Base-by-base conservation (phyloP, 2,888 invertebrate genomes). In the Macrosoma leucophasiata region DNA sequence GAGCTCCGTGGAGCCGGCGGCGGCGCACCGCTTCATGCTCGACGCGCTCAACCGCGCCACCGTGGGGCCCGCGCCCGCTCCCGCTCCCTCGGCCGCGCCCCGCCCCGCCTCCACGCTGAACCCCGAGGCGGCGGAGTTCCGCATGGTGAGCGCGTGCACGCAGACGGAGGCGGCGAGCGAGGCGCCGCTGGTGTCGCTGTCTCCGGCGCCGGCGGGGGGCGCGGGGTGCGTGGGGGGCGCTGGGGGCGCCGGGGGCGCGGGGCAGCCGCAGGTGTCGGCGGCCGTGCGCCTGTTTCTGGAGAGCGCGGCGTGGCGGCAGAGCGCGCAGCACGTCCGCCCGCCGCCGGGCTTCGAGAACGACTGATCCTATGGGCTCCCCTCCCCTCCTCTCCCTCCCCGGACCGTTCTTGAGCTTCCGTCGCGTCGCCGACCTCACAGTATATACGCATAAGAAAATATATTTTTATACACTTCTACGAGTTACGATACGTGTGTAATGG, bases 11-110 rank as follows among this genome's bases (percentile, higher is more conserved):
- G 64, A 68, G 53, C 46, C 63, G 29, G 38, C 9, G 29, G 62
- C 63, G 20, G 77, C 76, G 41, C 62, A 67, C 42, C 60, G 57
- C 45, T 76, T 56, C 62, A 60, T 74, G 62, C 29, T 55, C 50
- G 55, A 57, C 28, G 57, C 64, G 13, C 41, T 69, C 33, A 39
- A 47, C 15, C 64, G 58, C 47, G 59, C 58, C 20, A 46, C 58
- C 57, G 23, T 50, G 41, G 46, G 30, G 24, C 13, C 24, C 11
- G 6, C 22, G 10, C 19, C 15, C 8, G 22, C 12, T 23, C 18
- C 22, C 18, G 12, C 28, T 12, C 30, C 12, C 18, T 26, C 22
- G 30, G 22, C 26, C 8, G 17, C n/a, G 8, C 30, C 23, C 14
- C 37, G 9, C 11, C 25, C 13, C 34, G 12, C 20, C 21, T 34